Percentiles rank a stretch among this genome's conserved stretches.
Evolutionary conservation across 2,797 vertebrate genomes (phyloP).

Genomic region (Cryptoprocta ferox): DNA sequence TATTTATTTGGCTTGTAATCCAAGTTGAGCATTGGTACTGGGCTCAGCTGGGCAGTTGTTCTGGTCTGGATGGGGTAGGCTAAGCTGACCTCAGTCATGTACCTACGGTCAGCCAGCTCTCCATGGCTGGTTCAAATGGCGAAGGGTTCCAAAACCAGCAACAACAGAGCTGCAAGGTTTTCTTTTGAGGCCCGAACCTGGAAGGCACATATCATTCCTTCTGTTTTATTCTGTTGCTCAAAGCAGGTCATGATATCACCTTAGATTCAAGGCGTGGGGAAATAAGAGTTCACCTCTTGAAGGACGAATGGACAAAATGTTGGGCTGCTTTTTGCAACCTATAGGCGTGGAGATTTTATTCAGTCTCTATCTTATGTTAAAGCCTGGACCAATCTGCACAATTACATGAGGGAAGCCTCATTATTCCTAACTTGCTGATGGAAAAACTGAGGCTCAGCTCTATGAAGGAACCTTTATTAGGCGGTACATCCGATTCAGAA

Average conservation of each 20-base stretch:
- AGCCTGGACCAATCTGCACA: not conserved
- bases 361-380: not conserved
- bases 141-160: not conserved
- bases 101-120: accelerated
- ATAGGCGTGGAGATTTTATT: not conserved
- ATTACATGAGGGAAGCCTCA: no score
- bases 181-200: not conserved
- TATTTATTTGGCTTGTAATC: not conserved
- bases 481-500: not conserved
- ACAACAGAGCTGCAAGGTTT: not conserved
- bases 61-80: not conserved
- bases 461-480: not conserved
- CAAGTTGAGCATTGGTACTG: not conserved
- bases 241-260: not conserved
- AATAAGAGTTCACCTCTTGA: not conserved
- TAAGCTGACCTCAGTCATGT: not conserved
- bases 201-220: not conserved
- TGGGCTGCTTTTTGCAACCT: not conserved
- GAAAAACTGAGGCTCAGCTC: not conserved
- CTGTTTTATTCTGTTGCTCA: not conserved
- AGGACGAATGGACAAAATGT: not conserved
- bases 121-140: not conserved
- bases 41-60: not conserved
- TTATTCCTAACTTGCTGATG: not conserved
- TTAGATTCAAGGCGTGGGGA: not conserved